Percentiles rank a stretch among this genome's conserved stretches.
Evolutionary conservation across 2,888 invertebrate species (phyloP).

Genomic region (Pedicia rivosa): DNA sequence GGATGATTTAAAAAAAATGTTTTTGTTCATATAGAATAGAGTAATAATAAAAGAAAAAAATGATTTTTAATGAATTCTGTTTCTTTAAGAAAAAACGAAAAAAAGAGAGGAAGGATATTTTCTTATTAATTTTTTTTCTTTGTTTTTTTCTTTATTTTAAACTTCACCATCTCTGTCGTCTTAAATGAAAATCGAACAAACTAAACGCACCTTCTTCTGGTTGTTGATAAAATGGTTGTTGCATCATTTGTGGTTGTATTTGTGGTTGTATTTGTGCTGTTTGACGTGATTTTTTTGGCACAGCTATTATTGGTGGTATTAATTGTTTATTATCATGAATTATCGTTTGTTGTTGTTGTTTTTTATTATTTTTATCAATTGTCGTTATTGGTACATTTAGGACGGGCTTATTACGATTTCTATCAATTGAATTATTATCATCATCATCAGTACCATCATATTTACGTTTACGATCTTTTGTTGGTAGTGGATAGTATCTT

Average conservation of each 20-base stretch:
- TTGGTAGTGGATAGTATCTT: constrained; percentile 8
- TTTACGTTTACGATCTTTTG: constrained; percentile 13
- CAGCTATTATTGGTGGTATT: not conserved
- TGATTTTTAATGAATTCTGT: no score
- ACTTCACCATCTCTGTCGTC: constrained; percentile 43
- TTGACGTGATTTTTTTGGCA: constrained; percentile 5
- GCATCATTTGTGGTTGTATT: constrained; percentile 18
- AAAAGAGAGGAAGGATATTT: no score
- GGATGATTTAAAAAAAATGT: no score
- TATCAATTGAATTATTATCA: constrained; percentile 17
- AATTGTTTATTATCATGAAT: constrained; percentile 11
- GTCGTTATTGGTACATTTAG: constrained; percentile 37
- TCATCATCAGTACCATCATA: constrained; percentile 11
- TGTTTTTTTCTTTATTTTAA: no score
- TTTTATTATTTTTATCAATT: constrained; percentile 30
- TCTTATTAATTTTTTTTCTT: no score
- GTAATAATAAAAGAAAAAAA: no score
- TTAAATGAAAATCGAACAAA: constrained; percentile 39
- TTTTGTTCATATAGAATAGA: no score
- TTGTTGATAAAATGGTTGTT: constrained; percentile 36
- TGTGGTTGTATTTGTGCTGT: constrained; percentile 4
- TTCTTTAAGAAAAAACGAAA: no score
- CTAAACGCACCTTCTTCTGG: constrained; percentile 43
- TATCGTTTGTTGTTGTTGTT: constrained; percentile 22
- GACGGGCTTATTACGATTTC: constrained; percentile 32